A percentile compares a stretch with the other conserved stretches of the same genome.
Conservation (phyloP, 1,140 invertebrate genomes). For the Drosophila quadrilineata region DNA sequence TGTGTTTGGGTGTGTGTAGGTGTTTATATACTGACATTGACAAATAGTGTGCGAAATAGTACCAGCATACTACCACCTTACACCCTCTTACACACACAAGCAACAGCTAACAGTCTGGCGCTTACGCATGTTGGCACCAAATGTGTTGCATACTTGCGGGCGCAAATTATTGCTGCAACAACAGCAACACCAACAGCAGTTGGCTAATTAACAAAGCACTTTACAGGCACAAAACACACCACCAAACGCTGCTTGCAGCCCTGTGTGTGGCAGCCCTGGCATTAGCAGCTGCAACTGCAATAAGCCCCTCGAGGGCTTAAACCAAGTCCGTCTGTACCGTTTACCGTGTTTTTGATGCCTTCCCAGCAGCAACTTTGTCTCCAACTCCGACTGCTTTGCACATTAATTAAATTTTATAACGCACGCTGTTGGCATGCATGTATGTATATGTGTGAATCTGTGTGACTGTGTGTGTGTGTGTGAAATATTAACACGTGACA, state of each 20-base stretch:
- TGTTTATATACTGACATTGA: conserved; percentile 56
- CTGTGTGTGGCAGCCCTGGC: not conserved
- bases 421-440: conserved; percentile 19
- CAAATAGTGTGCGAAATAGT: conserved; percentile 73
- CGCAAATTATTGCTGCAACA: conserved; percentile 75
- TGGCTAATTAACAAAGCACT: conserved; percentile 79
- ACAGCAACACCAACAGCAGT: conserved; percentile 57
- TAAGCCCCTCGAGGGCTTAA: conserved; percentile 37
- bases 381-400: conserved; percentile 5
- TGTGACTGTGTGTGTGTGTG: conserved; percentile 4
- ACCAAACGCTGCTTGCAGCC: not conserved
- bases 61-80: conserved; percentile 1
- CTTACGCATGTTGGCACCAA: conserved; percentile 41
- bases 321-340: conserved; percentile 20
- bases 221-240: conserved; percentile 41
- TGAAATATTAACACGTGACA: conserved; percentile 63
- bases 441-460: conserved; percentile 10
- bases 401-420: conserved; percentile 77
- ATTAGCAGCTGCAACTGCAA: conserved; percentile 24
- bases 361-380: not conserved
- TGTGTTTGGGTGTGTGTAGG: conserved; percentile 3
- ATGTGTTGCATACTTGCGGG: conserved; percentile 75
- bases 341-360: not conserved
- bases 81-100: not conserved
- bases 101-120: not conserved